Percentiles rank a stretch among this genome's conserved stretches.
phyloP scores from a whole-genome alignment of 2,113 vertebrate genomes.

The Hystrix cristata region DNA sequence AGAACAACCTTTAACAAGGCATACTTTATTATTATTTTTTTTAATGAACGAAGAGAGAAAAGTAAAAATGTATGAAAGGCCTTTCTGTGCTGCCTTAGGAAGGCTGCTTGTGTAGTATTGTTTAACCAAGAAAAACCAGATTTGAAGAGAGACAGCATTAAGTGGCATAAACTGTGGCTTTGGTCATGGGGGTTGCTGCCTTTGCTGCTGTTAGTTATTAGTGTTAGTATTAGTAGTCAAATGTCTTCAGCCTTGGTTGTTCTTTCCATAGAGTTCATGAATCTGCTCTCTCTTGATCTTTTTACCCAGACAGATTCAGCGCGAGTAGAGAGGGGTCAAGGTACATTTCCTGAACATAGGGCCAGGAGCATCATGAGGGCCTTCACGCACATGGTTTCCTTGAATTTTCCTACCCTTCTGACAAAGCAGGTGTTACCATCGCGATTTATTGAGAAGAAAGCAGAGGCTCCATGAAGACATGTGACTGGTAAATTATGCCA shows the following conservation, averaged over 20 bases:
- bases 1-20: constrained; percentile 73
- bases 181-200: not conserved
- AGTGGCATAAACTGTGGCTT: not conserved
- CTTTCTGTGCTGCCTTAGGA: constrained; percentile 71
- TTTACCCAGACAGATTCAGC: not conserved
- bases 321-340: not conserved
- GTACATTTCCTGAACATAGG: not conserved
- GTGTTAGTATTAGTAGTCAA: not conserved
- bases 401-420: not conserved
- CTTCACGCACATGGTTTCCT: not conserved
- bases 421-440: fast-evolving
- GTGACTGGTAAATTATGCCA: not conserved
- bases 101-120: constrained; percentile 58
- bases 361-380: not conserved
- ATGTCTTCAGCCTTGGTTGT: not conserved
- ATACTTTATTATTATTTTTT: not conserved
- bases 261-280: constrained; percentile 10
- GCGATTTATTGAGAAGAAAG: not conserved
- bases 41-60: constrained; percentile 78
- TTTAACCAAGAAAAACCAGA: constrained; percentile 80
- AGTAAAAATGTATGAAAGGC: constrained; percentile 61
- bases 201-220: too few relatives aligned
- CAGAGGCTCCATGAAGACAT: not conserved
- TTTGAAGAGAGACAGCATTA: constrained; percentile 24
- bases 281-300: constrained; percentile 45